Evolutionary conservation across 2,888 invertebrate genomes (phyloP), one percentile per base, ranked within the genome.

Genomic region (Bruchidius siliquastri): DNA sequence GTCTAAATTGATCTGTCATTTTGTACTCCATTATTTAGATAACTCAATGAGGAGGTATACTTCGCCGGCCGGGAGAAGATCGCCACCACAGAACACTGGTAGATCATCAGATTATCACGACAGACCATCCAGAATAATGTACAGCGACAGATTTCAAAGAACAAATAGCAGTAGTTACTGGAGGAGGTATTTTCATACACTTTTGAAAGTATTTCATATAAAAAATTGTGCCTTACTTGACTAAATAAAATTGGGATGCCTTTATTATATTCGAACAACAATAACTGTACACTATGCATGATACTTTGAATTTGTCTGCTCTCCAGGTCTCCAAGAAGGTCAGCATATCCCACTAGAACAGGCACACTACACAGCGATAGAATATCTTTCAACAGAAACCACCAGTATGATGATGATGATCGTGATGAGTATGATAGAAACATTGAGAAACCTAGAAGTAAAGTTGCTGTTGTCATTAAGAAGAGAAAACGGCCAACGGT

Each of bases 401-500:
- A 68, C 0, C 69, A 74, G 3, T 30, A 77, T 66, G 71, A 78
- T 71, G 76, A 77, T 6, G 74, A 77, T 66, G 71, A 78, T 71
- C 75, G 77, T 6, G 74, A 77, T 18, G 79, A 79, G 67, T 67
- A 69, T 68, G 70, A 22, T 0, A 76, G 72, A 67, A 72, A 76
- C 21, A 75, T 72, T 20, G 75, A 78, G 18, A 86, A 85, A 78
- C 84, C 86, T 0, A 82, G 76, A 74, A 87, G 86, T 79, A 87
- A 86, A 79, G 85, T 86, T 2, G 83, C 86, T 0, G 85, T 86
- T 3, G 86, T 86, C 26, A 68, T 68, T 0, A 68, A 68, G 68
- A 68, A 68, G 20, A 22, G 21, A 21, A 68, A 68, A 68, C 6
- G 6, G 2, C 68, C 68, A 21, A 22, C 22, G 8, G 68, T 68